phyloP scores from a whole-genome alignment of 2,797 vertebrate genomes.

The Labroides dimidiatus region DNA sequence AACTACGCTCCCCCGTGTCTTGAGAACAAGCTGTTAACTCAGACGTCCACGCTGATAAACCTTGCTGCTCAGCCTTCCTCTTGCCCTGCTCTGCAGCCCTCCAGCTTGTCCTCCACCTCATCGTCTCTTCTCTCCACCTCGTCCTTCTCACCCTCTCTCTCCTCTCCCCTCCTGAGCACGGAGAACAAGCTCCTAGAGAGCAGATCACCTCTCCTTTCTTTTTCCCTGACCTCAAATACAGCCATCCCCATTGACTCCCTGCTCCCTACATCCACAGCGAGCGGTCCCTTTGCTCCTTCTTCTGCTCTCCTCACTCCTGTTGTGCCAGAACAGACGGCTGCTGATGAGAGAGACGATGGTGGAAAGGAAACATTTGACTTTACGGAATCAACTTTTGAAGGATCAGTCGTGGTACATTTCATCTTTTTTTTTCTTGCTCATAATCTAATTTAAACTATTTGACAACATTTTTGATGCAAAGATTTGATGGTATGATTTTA shows the following conservation, averaged over 20 bases:
- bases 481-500: not conserved
- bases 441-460: not conserved
- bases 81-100: constrained; percentile 72
- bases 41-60: constrained; percentile 35
- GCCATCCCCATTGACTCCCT: constrained; percentile 6
- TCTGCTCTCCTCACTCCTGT: constrained; percentile 32
- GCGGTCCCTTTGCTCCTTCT: constrained; percentile 3
- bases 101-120: constrained; percentile 74
- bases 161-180: constrained; percentile 68
- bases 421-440: not conserved
- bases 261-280: constrained; percentile 37
- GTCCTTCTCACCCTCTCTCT: constrained; percentile 34
- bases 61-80: constrained; percentile 30
- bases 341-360: constrained; percentile 22
- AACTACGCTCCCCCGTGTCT: constrained; percentile 61
- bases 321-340: not conserved
- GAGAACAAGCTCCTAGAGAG: constrained; percentile 60
- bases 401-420: constrained; percentile 61
- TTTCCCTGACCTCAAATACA: constrained; percentile 25
- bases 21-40: constrained; percentile 80
- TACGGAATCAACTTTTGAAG: constrained; percentile 48
- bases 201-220: not conserved
- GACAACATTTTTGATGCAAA: not conserved
- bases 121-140: constrained; percentile 61
- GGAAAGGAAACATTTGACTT: constrained; percentile 44